These are phyloP conservation scores for Epirrhoe alternata DNA, from an alignment of 2,888 invertebrate genomes.

Conservation along the genomic window DNA sequence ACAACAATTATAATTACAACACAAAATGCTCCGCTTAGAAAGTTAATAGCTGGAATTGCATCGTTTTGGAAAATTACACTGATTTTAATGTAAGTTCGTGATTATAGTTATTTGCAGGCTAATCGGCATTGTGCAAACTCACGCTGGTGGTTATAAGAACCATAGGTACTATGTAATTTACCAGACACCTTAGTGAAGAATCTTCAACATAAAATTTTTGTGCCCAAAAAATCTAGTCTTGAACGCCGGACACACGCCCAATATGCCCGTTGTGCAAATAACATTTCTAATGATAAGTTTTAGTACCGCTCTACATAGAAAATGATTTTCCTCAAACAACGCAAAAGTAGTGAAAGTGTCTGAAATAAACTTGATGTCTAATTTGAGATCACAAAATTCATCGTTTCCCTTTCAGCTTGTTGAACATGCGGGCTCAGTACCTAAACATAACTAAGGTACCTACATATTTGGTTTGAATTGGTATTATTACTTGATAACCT, in stretches of 20 bases:
- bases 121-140: constrained; percentile 38
- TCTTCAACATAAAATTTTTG: too few relatives aligned
- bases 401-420: constrained; percentile 39
- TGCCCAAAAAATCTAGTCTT: too few relatives aligned
- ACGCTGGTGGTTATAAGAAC: constrained; percentile 9
- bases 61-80: constrained; percentile 53
- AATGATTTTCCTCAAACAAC: background rate
- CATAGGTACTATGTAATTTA: too few relatives aligned
- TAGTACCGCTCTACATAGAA: too few relatives aligned
- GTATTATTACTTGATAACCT: too few relatives aligned
- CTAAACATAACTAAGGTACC: too few relatives aligned
- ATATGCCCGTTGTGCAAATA: too few relatives aligned
- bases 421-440: constrained; percentile 38
- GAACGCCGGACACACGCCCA: too few relatives aligned
- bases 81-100: constrained; percentile 44
- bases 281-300: background rate
- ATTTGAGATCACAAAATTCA: constrained; percentile 38
- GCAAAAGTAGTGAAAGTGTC: constrained; percentile 38
- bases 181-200: too few relatives aligned
- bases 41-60: constrained; percentile 63
- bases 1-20: constrained; percentile 48
- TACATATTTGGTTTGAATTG: too few relatives aligned
- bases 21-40: constrained; percentile 52
- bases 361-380: constrained; percentile 31
- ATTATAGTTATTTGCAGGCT: constrained; percentile 51